phyloP scores from a whole-genome alignment of 2,113 vertebrate species.

The Zosterops japonicus region DNA sequence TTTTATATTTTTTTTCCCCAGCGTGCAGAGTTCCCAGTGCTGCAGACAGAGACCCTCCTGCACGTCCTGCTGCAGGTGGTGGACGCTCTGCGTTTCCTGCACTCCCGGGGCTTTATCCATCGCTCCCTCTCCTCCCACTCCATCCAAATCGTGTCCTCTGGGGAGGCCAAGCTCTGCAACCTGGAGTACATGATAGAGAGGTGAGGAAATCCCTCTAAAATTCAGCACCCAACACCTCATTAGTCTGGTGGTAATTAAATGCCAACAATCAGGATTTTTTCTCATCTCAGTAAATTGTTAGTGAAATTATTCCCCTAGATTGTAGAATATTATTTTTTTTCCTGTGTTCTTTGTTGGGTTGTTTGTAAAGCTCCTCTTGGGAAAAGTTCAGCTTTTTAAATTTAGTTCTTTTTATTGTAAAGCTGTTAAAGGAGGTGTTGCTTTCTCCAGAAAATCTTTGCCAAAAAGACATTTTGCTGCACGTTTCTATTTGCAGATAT shows the following conservation, averaged over 20 bases:
- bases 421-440: not conserved
- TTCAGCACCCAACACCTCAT: not conserved
- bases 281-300: not conserved
- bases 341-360: not conserved
- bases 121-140: conserved; percentile 75
- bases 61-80: conserved; percentile 72
- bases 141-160: conserved; percentile 68
- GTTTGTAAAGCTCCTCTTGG: not conserved
- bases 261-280: not conserved
- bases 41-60: conserved; percentile 71
- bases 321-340: not conserved
- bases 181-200: conserved; percentile 80
- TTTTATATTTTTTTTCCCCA: not conserved
- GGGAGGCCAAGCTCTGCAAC: conserved; percentile 78
- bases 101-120: conserved; percentile 72
- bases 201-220: conserved; percentile 18
- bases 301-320: not conserved
- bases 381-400: not conserved
- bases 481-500: not conserved
- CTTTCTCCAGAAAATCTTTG: not conserved
- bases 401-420: not conserved
- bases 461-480: not conserved
- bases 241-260: not conserved
- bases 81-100: conserved; percentile 72
- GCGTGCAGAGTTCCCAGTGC: conserved; percentile 74